Evolutionary conservation across 2,888 invertebrate genomes (phyloP), one percentile per base, ranked within the genome.

Genomic region (Labia minor): DNA sequence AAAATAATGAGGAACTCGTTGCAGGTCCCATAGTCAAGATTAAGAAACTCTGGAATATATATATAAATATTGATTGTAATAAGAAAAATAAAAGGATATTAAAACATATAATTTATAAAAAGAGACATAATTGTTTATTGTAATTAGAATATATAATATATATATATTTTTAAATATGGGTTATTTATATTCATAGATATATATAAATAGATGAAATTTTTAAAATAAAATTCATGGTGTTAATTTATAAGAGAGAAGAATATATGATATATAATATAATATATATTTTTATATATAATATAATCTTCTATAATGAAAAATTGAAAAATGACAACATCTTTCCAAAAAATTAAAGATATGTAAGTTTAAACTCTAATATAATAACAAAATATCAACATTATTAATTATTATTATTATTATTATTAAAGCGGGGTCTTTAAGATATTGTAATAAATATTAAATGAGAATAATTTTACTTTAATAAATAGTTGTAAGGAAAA

Each of bases 371-470:
- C 49, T 49, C 3, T 49, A 49, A 16, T 49, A n/a, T 49, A 49
- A 49, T 49, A 49, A 49, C 49, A 49, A 49, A 49, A 49, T 49
- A 49, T 49, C n/a, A 49, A 49, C 49, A 49, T 49, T 49, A 10
- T 49, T 49, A 49, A 8, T 49, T n/a, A n/a, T 49, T 26, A 26
- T 26, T 26, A 6, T 26, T 26, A 26, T 26, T n/a, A n/a, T n/a
- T n/a, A n/a, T n/a, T 33, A 33, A 33, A 33, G 33, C 6, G 33
- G 6, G 6, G 11, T 33, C 6, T 8, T 33, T 33, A 8, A 33
- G 33, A 33, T 33, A 8, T 33, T 8, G 11, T 33, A 33, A 8
- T 8, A 33, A 8, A 11, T 33, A 33, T 33, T 8, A 33, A 33
- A 33, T 33, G 6, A 33, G 6, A 33, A n/a, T 33, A 33, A 33